A percentile compares a stretch with the other conserved stretches of the same genome.
phyloP scores from a whole-genome alignment of 2,888 invertebrate genomes.

The Muschampia plurimacula region DNA sequence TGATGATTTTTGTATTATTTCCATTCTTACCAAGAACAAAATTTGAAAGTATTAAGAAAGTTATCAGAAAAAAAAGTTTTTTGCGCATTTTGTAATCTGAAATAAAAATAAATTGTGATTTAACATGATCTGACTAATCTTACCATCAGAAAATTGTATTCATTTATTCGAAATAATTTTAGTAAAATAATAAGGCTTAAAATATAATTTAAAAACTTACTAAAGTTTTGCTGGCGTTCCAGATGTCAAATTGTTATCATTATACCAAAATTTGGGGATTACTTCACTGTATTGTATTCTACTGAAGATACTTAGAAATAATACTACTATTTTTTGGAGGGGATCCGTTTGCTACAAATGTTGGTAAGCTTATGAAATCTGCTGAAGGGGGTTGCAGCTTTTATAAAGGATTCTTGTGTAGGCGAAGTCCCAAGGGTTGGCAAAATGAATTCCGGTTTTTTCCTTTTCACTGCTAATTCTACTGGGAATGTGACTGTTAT shows the following conservation, averaged over 20 bases:
- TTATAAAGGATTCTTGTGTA: conserved; percentile 66
- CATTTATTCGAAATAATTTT: not conserved
- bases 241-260: conserved; percentile 17
- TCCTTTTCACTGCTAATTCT: conserved; percentile 54
- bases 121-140: not conserved
- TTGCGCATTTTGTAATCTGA: conserved; percentile 67
- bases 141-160: too few species aligned
- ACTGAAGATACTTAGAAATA: not conserved
- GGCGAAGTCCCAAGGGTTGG: conserved; percentile 69
- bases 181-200: not conserved
- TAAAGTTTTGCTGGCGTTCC: conserved; percentile 25
- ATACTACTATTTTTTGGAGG: not conserved
- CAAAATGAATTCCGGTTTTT: conserved; percentile 60
- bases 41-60: conserved; percentile 62
- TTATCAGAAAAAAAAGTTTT: conserved; percentile 57
- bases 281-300: not conserved
- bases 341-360: not conserved
- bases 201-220: conserved; percentile 36
- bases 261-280: not conserved
- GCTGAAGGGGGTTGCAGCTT: conserved; percentile 51
- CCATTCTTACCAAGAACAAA: conserved; percentile 60
- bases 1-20: conserved; percentile 58
- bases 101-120: conserved; percentile 46
- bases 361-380: conserved; percentile 23
- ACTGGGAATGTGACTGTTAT: conserved; percentile 69